A percentile compares a stretch with the other conserved stretches of the same genome.
Evolutionary conservation across 2,797 vertebrate species (phyloP).

Genomic region (Acanthurus leucopareius): DNA sequence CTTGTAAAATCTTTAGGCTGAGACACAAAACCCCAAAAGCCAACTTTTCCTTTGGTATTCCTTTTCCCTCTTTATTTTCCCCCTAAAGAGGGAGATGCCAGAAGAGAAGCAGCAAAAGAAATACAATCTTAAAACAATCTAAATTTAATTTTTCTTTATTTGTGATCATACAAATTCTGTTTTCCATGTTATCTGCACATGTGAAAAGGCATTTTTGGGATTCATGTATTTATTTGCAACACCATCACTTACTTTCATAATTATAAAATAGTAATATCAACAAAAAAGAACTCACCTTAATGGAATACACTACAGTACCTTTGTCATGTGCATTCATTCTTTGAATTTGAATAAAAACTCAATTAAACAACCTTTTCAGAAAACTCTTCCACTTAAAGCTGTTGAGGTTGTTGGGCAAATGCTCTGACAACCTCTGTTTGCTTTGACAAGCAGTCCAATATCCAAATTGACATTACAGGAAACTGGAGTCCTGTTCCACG

Average conservation of each 20-base stretch:
- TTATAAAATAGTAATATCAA: background rate
- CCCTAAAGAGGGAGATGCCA: background rate
- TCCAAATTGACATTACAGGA: constrained; percentile 89
- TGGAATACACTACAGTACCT: constrained; percentile 21
- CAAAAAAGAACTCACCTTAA: constrained; percentile 20
- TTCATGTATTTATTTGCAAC: background rate
- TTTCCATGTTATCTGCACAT: constrained; percentile 18
- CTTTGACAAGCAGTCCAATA: constrained; percentile 89
- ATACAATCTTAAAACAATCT: constrained; percentile 11
- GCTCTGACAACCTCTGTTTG: constrained; percentile 81
- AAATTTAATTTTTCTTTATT: constrained; percentile 21
- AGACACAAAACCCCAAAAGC: constrained; percentile 58
- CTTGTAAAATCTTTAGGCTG: constrained; percentile 34
- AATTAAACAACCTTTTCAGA: constrained; percentile 43
- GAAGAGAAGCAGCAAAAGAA: constrained; percentile 13
- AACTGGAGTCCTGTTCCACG: constrained; percentile 91
- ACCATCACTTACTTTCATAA: background rate
- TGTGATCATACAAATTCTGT: background rate
- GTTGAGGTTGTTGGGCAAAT: constrained; percentile 54
- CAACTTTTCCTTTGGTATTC: constrained; percentile 46
- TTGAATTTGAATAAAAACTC: constrained; percentile 42
- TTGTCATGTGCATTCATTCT: constrained; percentile 29
- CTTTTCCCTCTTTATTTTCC: background rate
- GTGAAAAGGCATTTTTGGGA: constrained; percentile 14
- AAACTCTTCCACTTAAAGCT: constrained; percentile 53